Conservation (phyloP, 2,888 invertebrate species). For the Saturnia pavonia region DNA sequence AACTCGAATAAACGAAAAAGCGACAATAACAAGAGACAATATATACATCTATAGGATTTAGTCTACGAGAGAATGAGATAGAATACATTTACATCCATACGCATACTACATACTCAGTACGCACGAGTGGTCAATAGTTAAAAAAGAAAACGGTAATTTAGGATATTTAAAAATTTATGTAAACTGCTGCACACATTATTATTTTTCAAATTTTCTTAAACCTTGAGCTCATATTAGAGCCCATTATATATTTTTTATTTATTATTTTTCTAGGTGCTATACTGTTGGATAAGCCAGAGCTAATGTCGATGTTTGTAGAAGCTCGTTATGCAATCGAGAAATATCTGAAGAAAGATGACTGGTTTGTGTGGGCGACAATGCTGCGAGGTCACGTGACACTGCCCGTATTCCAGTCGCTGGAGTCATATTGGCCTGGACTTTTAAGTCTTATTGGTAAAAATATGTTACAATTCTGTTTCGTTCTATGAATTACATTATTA, state of each 20-base stretch:
- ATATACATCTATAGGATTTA: too few species aligned
- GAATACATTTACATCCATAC: too few species aligned
- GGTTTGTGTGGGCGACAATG: slow-evolving; percentile 99
- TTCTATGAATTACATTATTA: neutral
- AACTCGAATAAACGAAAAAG: too few species aligned
- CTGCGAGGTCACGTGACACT: slow-evolving; percentile 96
- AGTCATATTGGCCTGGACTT: slow-evolving; percentile 99
- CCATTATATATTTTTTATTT: neutral
- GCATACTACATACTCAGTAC: too few species aligned
- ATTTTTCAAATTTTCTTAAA: too few species aligned
- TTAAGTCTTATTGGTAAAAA: slow-evolving; percentile 88
- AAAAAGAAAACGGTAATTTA: too few species aligned
- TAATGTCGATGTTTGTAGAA: slow-evolving; percentile 95
- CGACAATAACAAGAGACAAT: too few species aligned
- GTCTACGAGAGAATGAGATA: too few species aligned
- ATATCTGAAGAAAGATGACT: slow-evolving; percentile 95
- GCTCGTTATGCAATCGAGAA: slow-evolving; percentile 89
- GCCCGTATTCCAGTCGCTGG: slow-evolving; percentile 99
- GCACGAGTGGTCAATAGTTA: too few species aligned
- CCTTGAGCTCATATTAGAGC: too few species aligned
- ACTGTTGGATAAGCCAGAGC: slow-evolving; percentile 92
- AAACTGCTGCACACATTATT: too few species aligned
- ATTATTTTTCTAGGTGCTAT: slow-evolving; percentile 83
- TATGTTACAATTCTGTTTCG: neutral
- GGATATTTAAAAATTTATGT: too few species aligned